Evolutionary conservation across 2,113 vertebrate genomes (phyloP), one percentile per base, ranked within the genome.

Genomic region (Cercocebus atys): DNA sequence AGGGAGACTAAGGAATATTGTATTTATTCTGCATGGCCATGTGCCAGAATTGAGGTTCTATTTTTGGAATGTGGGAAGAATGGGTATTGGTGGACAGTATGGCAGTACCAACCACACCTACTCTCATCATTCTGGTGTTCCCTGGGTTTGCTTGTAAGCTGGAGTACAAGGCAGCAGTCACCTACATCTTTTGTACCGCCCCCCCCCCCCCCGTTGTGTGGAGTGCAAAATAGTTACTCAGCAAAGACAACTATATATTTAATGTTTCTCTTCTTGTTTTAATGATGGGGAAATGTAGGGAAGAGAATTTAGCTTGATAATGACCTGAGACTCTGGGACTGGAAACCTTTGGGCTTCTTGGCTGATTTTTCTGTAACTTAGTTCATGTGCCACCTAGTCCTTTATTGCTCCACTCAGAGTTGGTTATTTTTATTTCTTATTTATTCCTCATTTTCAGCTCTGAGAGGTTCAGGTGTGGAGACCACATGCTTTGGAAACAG

Each of bases 391-490:
- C 45, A 0, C 66, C 8, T 88, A 43, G 66, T 84, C 3, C 64
- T 93, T 93, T 70, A n/a, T 87, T 52, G 18, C n/a, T 52, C 47
- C 57, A 88, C 20, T 30, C 7, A 27, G 45, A 35, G 12, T 79
- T 93, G n/a, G 23, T 89, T 90, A 32, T 61, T 90, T 30, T 82
- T 57, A 52, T 83, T 86, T 95, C 79, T 75, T 95, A 50, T 25
- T 92, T 57, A 52, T 87, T n/a, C 90, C 30, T 88, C 14, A 72
- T 61, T 95, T 80, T 89, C 38, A 96, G 27, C 55, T 93, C 43
- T 78, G 43, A 94, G 80, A 79, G 59, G 47, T 78, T 83, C 64
- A 95, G 80, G 76, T 96, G 66, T 96, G 76, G 59, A 76, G 78
- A 79, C 32, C 47, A 79, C 76, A 47, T 57, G 90, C 40, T 20